Conservation (phyloP, 2,797 vertebrate species). For the Rhincodon typus region DNA sequence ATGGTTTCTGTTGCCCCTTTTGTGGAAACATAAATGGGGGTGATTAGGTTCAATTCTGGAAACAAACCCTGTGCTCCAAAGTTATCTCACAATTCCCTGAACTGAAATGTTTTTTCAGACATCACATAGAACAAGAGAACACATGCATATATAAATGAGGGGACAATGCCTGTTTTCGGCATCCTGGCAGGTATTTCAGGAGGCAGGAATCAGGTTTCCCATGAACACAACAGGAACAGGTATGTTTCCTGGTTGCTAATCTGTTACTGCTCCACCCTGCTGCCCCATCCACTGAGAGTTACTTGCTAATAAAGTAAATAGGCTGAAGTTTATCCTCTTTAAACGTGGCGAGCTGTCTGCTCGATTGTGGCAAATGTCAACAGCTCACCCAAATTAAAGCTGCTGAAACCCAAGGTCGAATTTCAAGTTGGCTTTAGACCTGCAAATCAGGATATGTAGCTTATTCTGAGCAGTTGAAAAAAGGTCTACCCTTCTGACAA, state of each 20-base stretch:
- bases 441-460: background rate
- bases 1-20: background rate
- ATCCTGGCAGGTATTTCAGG: background rate
- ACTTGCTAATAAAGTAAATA: background rate
- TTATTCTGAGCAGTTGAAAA: background rate
- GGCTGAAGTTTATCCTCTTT: background rate
- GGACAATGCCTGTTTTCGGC: background rate
- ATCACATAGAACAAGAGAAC: too few species aligned
- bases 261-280: background rate
- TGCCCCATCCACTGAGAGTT: background rate
- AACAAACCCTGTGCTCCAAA: background rate
- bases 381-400: background rate
- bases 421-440: background rate
- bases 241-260: background rate
- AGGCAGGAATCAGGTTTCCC: background rate
- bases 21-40: background rate
- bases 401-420: background rate
- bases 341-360: background rate
- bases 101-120: background rate
- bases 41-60: background rate
- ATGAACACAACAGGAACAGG: background rate
- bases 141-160: background rate
- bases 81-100: background rate
- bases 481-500: background rate
- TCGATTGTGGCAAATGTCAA: background rate